phyloP scores from a whole-genome alignment of 1,140 invertebrate species.

The Hylyphantes graminicola region DNA sequence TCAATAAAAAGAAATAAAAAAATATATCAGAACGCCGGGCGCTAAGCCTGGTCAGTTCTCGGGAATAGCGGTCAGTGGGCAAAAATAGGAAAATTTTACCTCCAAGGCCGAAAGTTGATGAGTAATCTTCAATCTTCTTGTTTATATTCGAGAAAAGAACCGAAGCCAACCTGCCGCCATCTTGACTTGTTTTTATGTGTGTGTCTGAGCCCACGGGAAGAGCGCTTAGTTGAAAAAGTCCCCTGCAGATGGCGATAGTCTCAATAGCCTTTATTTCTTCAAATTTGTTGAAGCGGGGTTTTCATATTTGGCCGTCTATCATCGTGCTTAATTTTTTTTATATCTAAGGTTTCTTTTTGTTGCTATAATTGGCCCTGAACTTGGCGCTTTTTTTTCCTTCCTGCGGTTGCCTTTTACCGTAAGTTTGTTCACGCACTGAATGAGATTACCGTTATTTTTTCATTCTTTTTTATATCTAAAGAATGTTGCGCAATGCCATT shows the following conservation, averaged over 20 bases:
- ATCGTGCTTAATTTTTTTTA: conserved; percentile 22
- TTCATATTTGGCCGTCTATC: conserved; percentile 60
- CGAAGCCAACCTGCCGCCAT: conserved; percentile 59
- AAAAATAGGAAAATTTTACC: conserved; percentile 51
- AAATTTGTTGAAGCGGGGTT: conserved; percentile 37
- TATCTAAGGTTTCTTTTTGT: conserved; percentile 38
- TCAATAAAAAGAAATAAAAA: conserved; percentile 30
- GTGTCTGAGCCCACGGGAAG: conserved; percentile 39
- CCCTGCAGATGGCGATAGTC: conserved; percentile 59
- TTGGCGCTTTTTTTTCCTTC: conserved; percentile 41
- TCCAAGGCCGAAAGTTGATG: conserved; percentile 42
- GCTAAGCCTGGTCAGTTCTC: conserved; percentile 11
- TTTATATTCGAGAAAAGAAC: conserved; percentile 60
- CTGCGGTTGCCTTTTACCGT: neutral
- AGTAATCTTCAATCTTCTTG: conserved; percentile 58
- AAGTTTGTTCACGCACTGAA: neutral
- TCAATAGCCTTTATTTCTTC: conserved; percentile 51
- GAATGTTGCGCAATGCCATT: neutral
- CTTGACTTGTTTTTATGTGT: conserved; percentile 61
- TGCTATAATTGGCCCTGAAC: conserved; percentile 46
- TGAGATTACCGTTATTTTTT: conserved; percentile 38
- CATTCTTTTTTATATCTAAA: too few species aligned
- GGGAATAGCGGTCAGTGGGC: neutral
- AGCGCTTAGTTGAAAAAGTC: conserved; percentile 54
- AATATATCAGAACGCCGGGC: conserved; percentile 5